phyloP scores from a whole-genome alignment of 2,113 vertebrate genomes.

The Ciconia boyciana region DNA sequence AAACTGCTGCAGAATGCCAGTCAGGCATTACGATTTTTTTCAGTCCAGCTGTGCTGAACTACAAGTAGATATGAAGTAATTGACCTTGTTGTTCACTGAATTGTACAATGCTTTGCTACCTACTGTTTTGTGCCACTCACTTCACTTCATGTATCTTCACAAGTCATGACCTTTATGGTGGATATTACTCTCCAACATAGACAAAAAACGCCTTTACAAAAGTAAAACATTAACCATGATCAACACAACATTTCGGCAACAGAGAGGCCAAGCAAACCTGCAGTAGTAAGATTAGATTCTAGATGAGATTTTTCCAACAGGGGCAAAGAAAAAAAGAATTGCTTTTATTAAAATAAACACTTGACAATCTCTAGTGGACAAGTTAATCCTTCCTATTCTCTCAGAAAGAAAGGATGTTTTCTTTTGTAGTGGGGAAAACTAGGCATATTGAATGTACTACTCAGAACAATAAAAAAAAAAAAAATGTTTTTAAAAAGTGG shows the following conservation, averaged over 20 bases:
- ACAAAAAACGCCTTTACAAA: conserved; percentile 15
- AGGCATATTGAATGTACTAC: background rate
- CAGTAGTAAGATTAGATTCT: background rate
- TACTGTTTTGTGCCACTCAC: conserved; percentile 64
- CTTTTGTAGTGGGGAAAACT: background rate
- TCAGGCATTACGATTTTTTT: conserved; percentile 54
- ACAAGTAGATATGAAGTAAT: conserved; percentile 64
- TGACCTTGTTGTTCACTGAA: conserved; percentile 71
- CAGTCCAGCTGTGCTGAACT: conserved; percentile 69
- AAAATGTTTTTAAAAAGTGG: too few species aligned
- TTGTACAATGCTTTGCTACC: conserved; percentile 61
- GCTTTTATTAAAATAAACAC: background rate
- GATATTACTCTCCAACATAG: conserved; percentile 36
- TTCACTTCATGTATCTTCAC: conserved; percentile 52
- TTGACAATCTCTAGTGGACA: background rate
- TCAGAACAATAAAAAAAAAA: background rate
- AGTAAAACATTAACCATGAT: conserved; percentile 18
- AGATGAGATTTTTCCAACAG: background rate
- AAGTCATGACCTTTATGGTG: conserved; percentile 49
- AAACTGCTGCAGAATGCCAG: conserved; percentile 51
- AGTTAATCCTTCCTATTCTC: background rate
- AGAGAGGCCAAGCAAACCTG: background rate
- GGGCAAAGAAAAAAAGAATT: background rate
- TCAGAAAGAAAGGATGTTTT: background rate
- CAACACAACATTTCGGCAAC: background rate